Percentiles rank a stretch among this genome's conserved stretches.
phyloP scores from a whole-genome alignment of 2,113 vertebrate species.

The Octodon degus region DNA sequence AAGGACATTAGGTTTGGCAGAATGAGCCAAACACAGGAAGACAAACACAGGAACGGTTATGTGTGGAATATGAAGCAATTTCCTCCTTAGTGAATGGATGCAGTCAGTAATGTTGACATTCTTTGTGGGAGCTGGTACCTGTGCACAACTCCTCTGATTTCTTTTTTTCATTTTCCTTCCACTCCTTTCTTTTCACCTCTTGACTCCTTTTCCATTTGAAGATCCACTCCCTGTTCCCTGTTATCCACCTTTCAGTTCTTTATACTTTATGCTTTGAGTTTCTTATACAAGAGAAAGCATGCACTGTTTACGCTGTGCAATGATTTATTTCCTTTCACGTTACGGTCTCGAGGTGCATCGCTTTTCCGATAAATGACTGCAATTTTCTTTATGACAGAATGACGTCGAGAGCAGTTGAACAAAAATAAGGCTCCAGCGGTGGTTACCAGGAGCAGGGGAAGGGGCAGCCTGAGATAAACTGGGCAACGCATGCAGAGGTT shows the following conservation, averaged over 20 bases:
- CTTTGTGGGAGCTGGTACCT: neutral
- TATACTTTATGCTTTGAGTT: neutral
- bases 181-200: neutral
- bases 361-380: neutral
- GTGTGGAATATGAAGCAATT: neutral
- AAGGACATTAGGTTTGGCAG: neutral
- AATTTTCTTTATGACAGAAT: neutral
- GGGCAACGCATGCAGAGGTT: neutral
- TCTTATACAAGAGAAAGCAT: neutral
- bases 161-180: neutral
- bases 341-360: neutral
- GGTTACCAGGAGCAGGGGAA: neutral
- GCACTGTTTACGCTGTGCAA: neutral
- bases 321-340: neutral
- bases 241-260: neutral
- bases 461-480: neutral
- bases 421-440: neutral
- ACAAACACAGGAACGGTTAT: neutral
- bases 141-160: neutral
- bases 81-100: neutral
- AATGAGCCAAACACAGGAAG: neutral
- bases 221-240: neutral
- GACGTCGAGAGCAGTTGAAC: neutral
- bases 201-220: neutral
- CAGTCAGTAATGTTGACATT: neutral